Base-by-base conservation (phyloP, 1,140 invertebrate species). In the Trichonephila inaurata region DNA sequence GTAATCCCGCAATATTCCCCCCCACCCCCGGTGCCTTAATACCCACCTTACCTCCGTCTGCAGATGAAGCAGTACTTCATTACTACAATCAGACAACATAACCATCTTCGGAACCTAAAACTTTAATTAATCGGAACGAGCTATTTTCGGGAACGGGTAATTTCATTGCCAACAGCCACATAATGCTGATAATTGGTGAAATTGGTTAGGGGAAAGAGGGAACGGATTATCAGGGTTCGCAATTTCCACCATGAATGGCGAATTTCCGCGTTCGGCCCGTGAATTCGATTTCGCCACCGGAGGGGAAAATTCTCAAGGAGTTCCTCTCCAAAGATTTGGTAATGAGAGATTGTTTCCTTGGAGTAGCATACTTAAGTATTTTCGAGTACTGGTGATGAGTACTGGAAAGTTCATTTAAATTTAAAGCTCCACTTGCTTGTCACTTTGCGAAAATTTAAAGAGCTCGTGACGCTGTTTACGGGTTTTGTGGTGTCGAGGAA, bases 81-180 rank as follows among this genome's bases (percentile, higher is more conserved):
- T 77, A 77, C 72, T 33, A 28, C 72, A 77, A 77, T 77, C 72
- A 77, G 72, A 77, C 66, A 69, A 69, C n/a, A 69, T 28, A 69
- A n/a, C 72, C 72, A 18, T 33, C 72, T 77, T 77, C 28, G 72
- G 28, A 77, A 77, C 72, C 72, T 77, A 77, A 77, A 77, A 77
- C 72, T 28, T 77, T 77, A 77, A 40, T 77, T 77, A 77, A 77
- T 77, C 24, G 72, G 72, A 77, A 28, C 28, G 72, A 77, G 28
- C 72, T 77, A 77, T 77, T 77, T 77, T 40, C 28, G 28, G 72
- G 72, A 40, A 40, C 33, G 72, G 72, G 33, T 77, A 77, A 77
- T 77, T 77, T 77, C 72, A 77, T 77, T 77, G 72, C 28, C 72
- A 77, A 77, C 72, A 77, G 72, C 72, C 72, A 77, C 72, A 77